A percentile compares a stretch with the other conserved stretches of the same genome.
phyloP scores from a whole-genome alignment of 2,113 vertebrate genomes.

The Nannobrachium achirus region DNA sequence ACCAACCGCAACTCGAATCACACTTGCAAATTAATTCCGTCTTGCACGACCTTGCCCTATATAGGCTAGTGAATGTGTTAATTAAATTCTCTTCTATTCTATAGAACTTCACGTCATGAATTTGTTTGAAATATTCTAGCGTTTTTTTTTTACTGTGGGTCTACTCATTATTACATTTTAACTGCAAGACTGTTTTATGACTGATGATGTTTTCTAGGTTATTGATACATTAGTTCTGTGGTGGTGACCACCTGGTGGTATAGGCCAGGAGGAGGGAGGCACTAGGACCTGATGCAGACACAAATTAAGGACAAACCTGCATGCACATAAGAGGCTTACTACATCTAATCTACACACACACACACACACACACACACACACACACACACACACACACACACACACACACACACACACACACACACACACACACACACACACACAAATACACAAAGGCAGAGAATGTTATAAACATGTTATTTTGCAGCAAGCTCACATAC shows the following conservation, averaged over 20 bases:
- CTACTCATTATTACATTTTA: no score
- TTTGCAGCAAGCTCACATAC: slow-evolving; percentile 63
- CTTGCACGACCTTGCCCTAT: background rate
- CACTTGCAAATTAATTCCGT: no score
- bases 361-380: slow-evolving; percentile 33
- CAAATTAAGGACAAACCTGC: slow-evolving; percentile 80
- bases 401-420: slow-evolving; percentile 57
- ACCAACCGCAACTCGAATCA: no score
- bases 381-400: slow-evolving; percentile 35
- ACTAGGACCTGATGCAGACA: slow-evolving; percentile 76
- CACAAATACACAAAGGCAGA: slow-evolving; percentile 12
- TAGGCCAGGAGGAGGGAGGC: slow-evolving; percentile 33
- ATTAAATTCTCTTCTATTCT: background rate
- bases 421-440: slow-evolving; percentile 34
- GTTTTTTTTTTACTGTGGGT: no score
- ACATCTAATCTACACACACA: slow-evolving; percentile 76
- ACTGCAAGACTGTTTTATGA: slow-evolving; percentile 9
- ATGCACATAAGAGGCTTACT: slow-evolving; percentile 82
- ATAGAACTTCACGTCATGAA: background rate
- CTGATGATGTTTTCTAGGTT: slow-evolving; percentile 24
- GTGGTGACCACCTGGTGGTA: slow-evolving; percentile 11
- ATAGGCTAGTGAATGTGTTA: background rate
- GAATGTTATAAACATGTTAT: slow-evolving; percentile 66
- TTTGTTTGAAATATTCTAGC: no score
- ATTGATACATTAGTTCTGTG: slow-evolving; percentile 30